Base-by-base conservation (phyloP, 2,113 vertebrate genomes). In the Myiagra hebetior region DNA sequence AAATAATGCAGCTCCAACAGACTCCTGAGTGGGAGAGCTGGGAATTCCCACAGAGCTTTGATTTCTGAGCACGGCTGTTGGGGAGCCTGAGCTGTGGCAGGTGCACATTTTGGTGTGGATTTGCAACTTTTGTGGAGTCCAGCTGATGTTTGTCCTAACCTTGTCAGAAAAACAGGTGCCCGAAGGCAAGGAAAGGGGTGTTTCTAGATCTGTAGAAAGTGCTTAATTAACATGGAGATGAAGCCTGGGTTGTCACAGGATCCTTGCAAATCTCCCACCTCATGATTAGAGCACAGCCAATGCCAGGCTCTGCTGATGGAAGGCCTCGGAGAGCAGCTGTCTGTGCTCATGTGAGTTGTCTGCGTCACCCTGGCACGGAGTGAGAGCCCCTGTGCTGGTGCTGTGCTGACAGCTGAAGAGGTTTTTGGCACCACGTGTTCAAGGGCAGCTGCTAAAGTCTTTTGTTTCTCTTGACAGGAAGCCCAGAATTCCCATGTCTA, bases 401-500 rank as follows among this genome's bases (percentile, higher is more conserved):
- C 89, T n/a, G 21, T 10, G 81, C 87, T 35, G 92, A 55, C 93
- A 96, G 95, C 93, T 90, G 90, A 93, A 76, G 89, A 90, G 70
- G 63, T 85, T 93, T 93, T 96, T 95, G 95, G 93, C 31, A 1
- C 76, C 9, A 23, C 26, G 6, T 10, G 0, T 84, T 53, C 50
- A 65, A 65, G 83, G 69, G 49, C 75, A 95, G 57, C 92, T 75
- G 93, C 95, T 92, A 94, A 94, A 87, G n/a, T 96, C 87, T 96
- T 92, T 91, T 97, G 23, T 97, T 94, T 97, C 75, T 93, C 57
- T 97, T 95, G 84, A 91, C 96, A 99, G 99, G 99, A 99, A 98
- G 99, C 99, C 88, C 99, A 99, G 97, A 99, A 99, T 97, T 99
- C 99, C 44, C 99, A 99, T 6, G 99, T 99, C 52, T 99, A 99